Evolutionary conservation across 2,113 vertebrate species (phyloP), one percentile per base, ranked within the genome.

Genomic region (Sclerurus mexicanus): DNA sequence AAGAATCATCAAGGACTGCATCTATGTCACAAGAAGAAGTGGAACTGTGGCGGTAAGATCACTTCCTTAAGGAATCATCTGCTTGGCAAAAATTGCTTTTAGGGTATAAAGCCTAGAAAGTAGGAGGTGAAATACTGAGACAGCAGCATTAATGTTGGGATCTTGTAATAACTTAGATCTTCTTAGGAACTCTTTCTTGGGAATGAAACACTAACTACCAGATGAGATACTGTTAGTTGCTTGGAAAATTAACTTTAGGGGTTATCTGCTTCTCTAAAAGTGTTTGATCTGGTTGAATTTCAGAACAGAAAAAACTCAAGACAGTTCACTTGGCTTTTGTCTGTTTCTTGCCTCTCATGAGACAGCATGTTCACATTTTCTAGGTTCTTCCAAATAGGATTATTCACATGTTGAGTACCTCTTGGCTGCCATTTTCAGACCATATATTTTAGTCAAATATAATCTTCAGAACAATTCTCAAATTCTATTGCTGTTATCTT

Each of bases 21-120:
- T 95, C 93, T 40, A 98, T 99, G 97, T 98, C 98, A 93, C 89
- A 91, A 87, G 98, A 98, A 66, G 99, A 99, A 90, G 98, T 98
- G 69, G 55, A 92, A 52, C 77, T 93, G 24, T 99, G 99, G 99
- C 98, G 99, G 99, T 99, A 96, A 98, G 95, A 46, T 92, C 0
- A 68, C 50, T 91, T 75, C 27, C 35, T 11, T 79, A 68, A 27
- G 50, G 24, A 66, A 46, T 78, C 11, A 21, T 11, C 31, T 91
- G 18, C 44, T 78, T 93, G 39, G 47, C 33, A 42, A 64, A 91
- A 78, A 62, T 66, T n/a, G 12, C 30, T 50, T 0, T 59, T 71
- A 55, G 78, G n/a, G 6, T 80, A 4, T 24, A 60, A 79, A 76
- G 20, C 28, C 44, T 59, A 28, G 22, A 56, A 64, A 52, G 20